These are phyloP conservation scores for Ormyrus nitidulus DNA, from an alignment of 2,888 invertebrate species.

Conservation along the genomic window DNA sequence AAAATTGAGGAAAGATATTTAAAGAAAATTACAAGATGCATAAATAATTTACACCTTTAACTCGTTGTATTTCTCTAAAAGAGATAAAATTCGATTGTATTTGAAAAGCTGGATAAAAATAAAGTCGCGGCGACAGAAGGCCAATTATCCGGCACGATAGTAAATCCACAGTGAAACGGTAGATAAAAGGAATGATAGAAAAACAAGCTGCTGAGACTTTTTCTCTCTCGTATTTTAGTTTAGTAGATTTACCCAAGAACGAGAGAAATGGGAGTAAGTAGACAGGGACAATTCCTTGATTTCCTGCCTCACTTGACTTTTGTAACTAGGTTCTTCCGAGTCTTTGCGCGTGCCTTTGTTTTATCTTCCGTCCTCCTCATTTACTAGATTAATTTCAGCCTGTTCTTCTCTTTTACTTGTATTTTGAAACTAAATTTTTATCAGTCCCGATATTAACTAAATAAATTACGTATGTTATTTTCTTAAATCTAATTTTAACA, in stretches of 20 bases:
- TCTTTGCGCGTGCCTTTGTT: slow-evolving; percentile 23
- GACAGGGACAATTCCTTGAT: slow-evolving; percentile 37
- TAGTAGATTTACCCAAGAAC: slow-evolving; percentile 21
- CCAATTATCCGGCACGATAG: neutral
- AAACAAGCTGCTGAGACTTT: neutral
- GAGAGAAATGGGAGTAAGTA: slow-evolving; percentile 14
- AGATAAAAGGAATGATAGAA: neutral
- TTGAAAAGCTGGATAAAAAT: neutral
- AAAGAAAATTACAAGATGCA: no score
- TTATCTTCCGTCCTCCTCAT: slow-evolving; percentile 18
- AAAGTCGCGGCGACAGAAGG: neutral
- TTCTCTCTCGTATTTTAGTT: neutral
- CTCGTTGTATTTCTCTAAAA: no score
- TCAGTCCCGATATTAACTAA: no score
- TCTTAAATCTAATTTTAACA: no score
- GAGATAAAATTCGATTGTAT: neutral
- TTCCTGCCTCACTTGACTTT: slow-evolving; percentile 33
- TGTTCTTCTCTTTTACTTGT: neutral
- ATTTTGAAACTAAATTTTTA: neutral
- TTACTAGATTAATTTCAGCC: neutral
- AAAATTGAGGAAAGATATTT: no score
- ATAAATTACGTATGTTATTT: no score
- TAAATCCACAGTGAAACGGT: neutral
- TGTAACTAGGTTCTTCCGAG: slow-evolving; percentile 30
- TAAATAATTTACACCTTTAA: no score